Conservation (phyloP, 2,888 invertebrate species). For the Junonia oenone region DNA sequence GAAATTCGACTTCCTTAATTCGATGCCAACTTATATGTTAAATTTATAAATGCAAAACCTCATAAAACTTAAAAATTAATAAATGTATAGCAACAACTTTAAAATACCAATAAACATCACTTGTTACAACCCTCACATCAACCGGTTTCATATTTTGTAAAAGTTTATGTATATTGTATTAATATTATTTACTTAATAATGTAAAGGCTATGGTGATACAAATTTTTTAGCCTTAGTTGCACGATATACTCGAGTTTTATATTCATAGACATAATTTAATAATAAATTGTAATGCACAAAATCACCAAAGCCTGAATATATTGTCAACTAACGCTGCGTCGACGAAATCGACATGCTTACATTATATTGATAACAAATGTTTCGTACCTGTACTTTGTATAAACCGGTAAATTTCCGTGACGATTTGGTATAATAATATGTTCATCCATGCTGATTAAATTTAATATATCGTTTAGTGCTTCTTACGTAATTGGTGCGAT, state of each 20-base stretch:
- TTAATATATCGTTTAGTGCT: conserved; percentile 66
- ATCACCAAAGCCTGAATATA: conserved; percentile 31
- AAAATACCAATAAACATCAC: conserved; percentile 18
- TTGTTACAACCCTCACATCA: conserved; percentile 27
- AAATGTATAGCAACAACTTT: neutral
- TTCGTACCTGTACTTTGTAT: conserved; percentile 12
- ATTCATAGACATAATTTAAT: conserved; percentile 55
- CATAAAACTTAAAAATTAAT: conserved; percentile 16
- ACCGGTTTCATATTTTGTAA: conserved; percentile 25
- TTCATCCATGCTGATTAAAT: conserved; percentile 30
- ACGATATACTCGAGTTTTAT: conserved; percentile 51
- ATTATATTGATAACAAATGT: neutral
- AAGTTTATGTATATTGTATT: conserved; percentile 21
- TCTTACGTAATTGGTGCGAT: conserved; percentile 30
- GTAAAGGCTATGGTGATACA: conserved; percentile 27
- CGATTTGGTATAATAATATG: conserved; percentile 1
- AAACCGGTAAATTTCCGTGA: neutral
- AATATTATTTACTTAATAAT: conserved; percentile 9
- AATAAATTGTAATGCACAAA: conserved; percentile 66
- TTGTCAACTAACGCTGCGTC: conserved; percentile 4
- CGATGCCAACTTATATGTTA: conserved; percentile 38
- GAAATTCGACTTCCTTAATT: conserved; percentile 55
- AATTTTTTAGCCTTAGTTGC: conserved; percentile 43
- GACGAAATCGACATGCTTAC: neutral
- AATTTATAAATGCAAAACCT: conserved; percentile 19